Percentiles rank a stretch among this genome's conserved stretches.
Conservation (phyloP, 2,888 invertebrate species). For the Brachynemurus nebulosus region DNA sequence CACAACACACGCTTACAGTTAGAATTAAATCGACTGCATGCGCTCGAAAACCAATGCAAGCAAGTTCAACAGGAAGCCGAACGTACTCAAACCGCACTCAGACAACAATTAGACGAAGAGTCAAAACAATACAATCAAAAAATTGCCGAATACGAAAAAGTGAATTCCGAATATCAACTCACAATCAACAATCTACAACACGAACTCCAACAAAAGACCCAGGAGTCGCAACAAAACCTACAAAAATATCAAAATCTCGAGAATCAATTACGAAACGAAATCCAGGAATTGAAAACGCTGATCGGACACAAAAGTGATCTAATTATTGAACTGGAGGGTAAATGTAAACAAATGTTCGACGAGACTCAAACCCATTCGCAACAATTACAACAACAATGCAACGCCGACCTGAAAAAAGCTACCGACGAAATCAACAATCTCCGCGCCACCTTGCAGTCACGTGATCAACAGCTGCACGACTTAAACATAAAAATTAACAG, state of each 20-base stretch:
- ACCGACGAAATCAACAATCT: background rate
- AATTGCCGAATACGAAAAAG: constrained; percentile 35
- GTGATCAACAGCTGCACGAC: background rate
- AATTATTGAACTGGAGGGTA: constrained; percentile 11
- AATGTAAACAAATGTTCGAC: constrained; percentile 2
- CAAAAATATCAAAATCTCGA: no score
- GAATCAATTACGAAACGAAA: no score
- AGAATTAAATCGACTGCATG: no score
- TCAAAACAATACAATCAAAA: no score
- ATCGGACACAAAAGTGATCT: constrained; percentile 20
- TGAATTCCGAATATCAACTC: no score
- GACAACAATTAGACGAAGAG: no score
- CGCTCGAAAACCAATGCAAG: constrained; percentile 31
- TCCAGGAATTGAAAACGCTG: background rate
- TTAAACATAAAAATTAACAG: background rate
- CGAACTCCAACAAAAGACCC: no score
- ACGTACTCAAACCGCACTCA: constrained; percentile 31
- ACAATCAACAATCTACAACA: no score
- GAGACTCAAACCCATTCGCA: background rate
- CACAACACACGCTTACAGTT: constrained; percentile 32
- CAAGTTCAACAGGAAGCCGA: constrained; percentile 32
- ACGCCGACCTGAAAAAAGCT: background rate
- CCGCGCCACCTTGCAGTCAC: background rate
- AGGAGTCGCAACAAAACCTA: no score
- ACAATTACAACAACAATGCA: background rate